Evolutionary conservation across 2,888 invertebrate genomes (phyloP).

Genomic region (Sympetrum striolatum): DNA sequence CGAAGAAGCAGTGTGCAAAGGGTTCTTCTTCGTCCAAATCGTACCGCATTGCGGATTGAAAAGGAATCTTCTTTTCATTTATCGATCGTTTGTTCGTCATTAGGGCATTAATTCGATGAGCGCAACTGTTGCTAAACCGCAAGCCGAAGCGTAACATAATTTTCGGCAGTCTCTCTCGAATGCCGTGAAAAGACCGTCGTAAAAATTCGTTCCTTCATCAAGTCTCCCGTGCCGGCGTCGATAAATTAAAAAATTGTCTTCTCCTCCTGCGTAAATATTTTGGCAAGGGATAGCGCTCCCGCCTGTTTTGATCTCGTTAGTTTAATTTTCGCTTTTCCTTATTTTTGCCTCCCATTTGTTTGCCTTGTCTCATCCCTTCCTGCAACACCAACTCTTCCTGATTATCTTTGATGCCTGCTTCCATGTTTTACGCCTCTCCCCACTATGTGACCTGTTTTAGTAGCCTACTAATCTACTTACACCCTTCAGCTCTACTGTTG

Average conservation of each 20-base stretch:
- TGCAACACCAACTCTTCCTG: not conserved
- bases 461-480: too few species aligned
- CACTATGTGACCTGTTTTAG: too few species aligned
- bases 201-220: not conserved
- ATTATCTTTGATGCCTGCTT: not conserved
- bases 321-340: not conserved
- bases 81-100: not conserved
- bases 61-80: too few species aligned
- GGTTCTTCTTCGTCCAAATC: too few species aligned
- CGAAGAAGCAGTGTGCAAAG: too few species aligned
- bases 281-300: not conserved
- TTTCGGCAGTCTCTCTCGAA: not conserved
- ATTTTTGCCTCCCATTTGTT: not conserved
- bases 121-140: not conserved
- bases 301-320: not conserved
- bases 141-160: not conserved
- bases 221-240: not conserved
- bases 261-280: not conserved
- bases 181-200: not conserved
- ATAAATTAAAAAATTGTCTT: not conserved
- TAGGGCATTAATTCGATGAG: not conserved
- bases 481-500: too few species aligned
- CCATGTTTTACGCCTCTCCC: not conserved
- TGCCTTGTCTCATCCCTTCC: not conserved
- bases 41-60: too few species aligned